Evolutionary conservation across 2,797 vertebrate species (phyloP), one percentile per base, ranked within the genome.

Genomic region (Falco concolor): DNA sequence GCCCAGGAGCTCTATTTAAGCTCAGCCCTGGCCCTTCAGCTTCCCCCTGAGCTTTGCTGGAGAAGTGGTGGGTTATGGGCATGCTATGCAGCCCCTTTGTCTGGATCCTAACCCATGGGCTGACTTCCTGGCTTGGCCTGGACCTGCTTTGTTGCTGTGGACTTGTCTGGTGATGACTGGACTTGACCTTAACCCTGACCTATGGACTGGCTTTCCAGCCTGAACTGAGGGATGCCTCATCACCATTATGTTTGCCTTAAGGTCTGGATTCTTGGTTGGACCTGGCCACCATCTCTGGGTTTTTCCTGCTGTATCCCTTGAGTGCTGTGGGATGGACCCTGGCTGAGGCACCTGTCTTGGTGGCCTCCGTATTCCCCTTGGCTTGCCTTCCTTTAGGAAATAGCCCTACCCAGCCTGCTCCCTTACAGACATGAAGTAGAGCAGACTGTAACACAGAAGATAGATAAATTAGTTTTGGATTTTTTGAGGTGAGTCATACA

Each of bases 1-100:
- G 12, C 12, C 24, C 25, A 81, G 53, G 25, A 80, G 36, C 19
- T 78, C 49, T 67, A 60, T 92, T 68, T 93, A 89, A 92, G 67
- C 38, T 73, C 60, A 80, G 30, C 13, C 13, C 6, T 38, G 28
- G 9, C 0, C 0, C 0, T 27, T 42, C 0, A 0, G 0, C 40
- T 0, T 13, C 0, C 27, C 0, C 0, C 1, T 22, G 5, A 16
- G 38, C 20, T 79, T 56, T 79, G 20, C 6, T 87, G 50, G 16
- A 30, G 50, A 23, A 23, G 18, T 36, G 10, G 0, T 49, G 34
- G 8, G 19, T 53, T 1, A 1, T 12, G 7, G 34, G 0, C 0
- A 1, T 36, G 8, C 11, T 38, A 1, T 72, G 4, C 4, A 40
- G 21, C 11, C 8, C 40, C 53, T 74, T 36, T 27, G 32, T 34